phyloP scores from a whole-genome alignment of 92 coral and sea anemone genomes.

The Epizoanthus illoricatus region DNA sequence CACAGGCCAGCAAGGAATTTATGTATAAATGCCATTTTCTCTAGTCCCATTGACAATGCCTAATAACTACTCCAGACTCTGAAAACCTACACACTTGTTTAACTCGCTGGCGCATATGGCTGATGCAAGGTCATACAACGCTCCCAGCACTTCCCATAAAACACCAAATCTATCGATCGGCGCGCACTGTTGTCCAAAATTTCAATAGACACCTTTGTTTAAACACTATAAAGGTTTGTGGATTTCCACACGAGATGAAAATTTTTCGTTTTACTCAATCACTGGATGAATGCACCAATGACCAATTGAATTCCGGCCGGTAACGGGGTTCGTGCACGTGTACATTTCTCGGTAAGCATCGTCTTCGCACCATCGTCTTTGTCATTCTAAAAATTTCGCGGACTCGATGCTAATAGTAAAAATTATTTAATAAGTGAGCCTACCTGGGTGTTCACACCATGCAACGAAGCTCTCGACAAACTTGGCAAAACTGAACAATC shows the following conservation, averaged over 20 bases:
- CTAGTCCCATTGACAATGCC: neutral
- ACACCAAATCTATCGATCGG: slow-evolving; percentile 6
- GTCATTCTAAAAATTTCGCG: neutral
- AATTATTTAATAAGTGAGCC: neutral
- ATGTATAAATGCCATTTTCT: neutral
- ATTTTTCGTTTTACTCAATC: neutral
- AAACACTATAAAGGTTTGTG: neutral
- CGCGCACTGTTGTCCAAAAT: neutral
- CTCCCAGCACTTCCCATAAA: neutral
- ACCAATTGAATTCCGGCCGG: neutral
- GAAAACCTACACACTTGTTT: neutral
- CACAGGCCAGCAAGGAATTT: too few relatives aligned
- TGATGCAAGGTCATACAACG: slow-evolving; percentile 1
- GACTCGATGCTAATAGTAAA: neutral
- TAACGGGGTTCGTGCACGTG: slow-evolving; percentile 27
- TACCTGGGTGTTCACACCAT: slow-evolving; percentile 17
- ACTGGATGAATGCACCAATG: neutral
- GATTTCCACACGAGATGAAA: neutral
- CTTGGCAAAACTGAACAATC: neutral
- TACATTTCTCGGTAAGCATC: neutral
- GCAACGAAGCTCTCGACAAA: neutral
- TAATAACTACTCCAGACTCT: neutral
- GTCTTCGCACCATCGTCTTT: too few relatives aligned
- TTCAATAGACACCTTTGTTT: neutral
- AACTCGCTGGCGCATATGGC: neutral